phyloP scores from a whole-genome alignment of 2,888 invertebrate genomes.

The Byasa hedistus region DNA sequence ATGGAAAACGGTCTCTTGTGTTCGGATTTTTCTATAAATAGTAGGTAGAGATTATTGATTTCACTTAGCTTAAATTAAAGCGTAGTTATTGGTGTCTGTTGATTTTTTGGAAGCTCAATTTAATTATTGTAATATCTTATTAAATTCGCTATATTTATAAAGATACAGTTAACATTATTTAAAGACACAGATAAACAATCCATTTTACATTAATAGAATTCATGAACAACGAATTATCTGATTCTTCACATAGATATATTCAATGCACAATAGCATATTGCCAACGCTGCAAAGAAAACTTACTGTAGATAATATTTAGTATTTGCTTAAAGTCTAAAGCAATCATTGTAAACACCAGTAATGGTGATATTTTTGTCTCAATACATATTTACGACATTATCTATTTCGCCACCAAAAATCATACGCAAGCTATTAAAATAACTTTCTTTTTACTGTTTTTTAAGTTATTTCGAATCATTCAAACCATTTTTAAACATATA shows the following conservation, averaged over 20 bases:
- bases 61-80: conserved; percentile 18
- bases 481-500: neutral
- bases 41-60: conserved; percentile 12
- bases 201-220: neutral
- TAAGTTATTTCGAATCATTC: too few relatives aligned
- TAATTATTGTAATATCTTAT: conserved; percentile 2
- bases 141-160: neutral
- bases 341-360: too few relatives aligned
- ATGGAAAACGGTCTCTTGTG: conserved; percentile 6
- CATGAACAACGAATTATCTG: conserved; percentile 3
- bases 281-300: too few relatives aligned
- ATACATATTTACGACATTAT: too few relatives aligned
- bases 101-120: conserved; percentile 9
- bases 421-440: too few relatives aligned
- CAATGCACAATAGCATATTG: neutral
- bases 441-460: too few relatives aligned
- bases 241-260: neutral
- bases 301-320: too few relatives aligned
- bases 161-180: neutral
- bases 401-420: too few relatives aligned
- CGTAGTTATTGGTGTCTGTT: conserved; percentile 1
- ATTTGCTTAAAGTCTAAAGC: too few relatives aligned
- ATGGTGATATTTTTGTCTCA: too few relatives aligned
- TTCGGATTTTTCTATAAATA: conserved; percentile 10
- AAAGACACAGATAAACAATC: neutral